A percentile compares a stretch with the other conserved stretches of the same genome.
Conservation (phyloP, 2,888 invertebrate genomes). For the Erebia epiphron region DNA sequence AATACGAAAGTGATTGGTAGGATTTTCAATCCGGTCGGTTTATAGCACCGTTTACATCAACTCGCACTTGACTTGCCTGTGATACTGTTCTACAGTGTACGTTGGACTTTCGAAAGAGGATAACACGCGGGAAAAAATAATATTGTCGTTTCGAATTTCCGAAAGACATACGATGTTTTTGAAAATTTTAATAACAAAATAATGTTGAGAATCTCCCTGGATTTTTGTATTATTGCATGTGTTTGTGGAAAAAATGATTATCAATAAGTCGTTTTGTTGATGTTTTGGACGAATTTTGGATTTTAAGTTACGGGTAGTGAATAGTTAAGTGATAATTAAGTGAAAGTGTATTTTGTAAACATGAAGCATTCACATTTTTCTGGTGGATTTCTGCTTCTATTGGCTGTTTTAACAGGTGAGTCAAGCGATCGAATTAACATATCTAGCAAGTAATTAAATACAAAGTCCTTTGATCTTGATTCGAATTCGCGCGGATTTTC, state of each 20-base stretch:
- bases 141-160: constrained; percentile 45
- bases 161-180: constrained; percentile 41
- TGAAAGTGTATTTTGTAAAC: constrained; percentile 71
- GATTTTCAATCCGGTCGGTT: constrained; percentile 43
- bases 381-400: constrained; percentile 59
- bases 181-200: constrained; percentile 28
- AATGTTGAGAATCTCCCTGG: constrained; percentile 15
- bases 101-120: constrained; percentile 76
- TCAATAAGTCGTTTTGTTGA: not conserved
- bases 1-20: constrained; percentile 42
- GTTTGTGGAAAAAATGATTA: constrained; percentile 22
- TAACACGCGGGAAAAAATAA: constrained; percentile 50
- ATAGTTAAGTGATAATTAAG: constrained; percentile 49
- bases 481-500: not conserved
- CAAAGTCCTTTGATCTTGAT: not conserved
- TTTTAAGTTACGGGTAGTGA: constrained; percentile 15
- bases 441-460: not conserved
- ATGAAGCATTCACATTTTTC: constrained; percentile 63
- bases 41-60: constrained; percentile 49
- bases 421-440: constrained; percentile 1
- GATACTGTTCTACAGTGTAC: constrained; percentile 58
- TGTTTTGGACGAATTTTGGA: constrained; percentile 4
- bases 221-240: constrained; percentile 27
- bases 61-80: constrained; percentile 64
- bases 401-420: constrained; percentile 67